Evolutionary conservation across 1,140 invertebrate species (phyloP).

Genomic region (Anoplophora glabripennis): DNA sequence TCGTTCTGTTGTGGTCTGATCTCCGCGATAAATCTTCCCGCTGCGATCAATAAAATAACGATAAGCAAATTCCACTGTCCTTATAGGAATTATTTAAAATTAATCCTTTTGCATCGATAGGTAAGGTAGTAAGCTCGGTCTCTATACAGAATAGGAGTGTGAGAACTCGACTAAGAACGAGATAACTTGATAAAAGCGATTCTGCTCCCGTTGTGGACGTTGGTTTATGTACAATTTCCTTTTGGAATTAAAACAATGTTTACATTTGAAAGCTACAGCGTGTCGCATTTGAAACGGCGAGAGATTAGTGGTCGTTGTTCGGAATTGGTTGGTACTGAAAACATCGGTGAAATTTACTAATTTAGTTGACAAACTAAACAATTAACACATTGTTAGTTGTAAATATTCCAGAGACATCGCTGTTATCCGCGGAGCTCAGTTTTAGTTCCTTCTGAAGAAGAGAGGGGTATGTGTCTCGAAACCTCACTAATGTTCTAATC

Average conservation of each 20-base stretch:
- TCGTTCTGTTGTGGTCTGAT: neutral
- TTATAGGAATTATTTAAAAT: constrained; percentile 15
- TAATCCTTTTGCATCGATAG: neutral
- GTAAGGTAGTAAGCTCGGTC: neutral
- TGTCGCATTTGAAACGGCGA: no score
- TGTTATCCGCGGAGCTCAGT: no score
- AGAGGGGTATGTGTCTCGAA: no score
- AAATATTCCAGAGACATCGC: no score
- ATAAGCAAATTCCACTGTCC: constrained; percentile 14
- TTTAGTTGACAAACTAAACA: no score
- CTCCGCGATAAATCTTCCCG: constrained; percentile 9
- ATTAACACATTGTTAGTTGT: no score
- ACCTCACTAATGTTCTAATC: no score
- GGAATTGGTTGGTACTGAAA: no score
- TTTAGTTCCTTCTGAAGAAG: no score
- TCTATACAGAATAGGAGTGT: neutral
- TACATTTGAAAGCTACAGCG: no score
- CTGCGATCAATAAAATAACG: constrained; percentile 17
- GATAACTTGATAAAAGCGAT: constrained; percentile 7
- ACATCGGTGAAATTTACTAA: no score
- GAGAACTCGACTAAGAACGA: constrained; percentile 4
- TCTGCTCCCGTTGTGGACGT: neutral
- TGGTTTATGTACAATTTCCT: constrained; percentile 3
- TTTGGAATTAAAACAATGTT: neutral
- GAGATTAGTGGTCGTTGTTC: no score